Percentiles rank a stretch among this genome's conserved stretches.
Evolutionary conservation across 1,140 invertebrate genomes (phyloP).

Genomic region (Hydropsyche tenuis): DNA sequence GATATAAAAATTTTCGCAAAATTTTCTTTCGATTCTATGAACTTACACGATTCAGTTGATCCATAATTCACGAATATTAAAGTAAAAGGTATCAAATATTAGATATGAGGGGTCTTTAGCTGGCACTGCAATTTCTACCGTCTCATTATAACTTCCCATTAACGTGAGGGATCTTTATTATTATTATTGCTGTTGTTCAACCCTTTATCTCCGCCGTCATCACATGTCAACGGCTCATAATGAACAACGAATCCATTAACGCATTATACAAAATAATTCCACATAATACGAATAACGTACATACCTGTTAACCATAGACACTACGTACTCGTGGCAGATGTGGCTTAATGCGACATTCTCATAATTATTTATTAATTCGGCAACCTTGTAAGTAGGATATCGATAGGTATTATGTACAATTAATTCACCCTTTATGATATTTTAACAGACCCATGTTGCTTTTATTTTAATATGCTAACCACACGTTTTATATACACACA

Average conservation of each 20-base stretch:
- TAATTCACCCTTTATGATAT: too few relatives aligned
- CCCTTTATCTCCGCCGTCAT: slow-evolving; percentile 19
- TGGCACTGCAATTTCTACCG: slow-evolving; percentile 30
- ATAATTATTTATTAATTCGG: not conserved
- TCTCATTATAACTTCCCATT: slow-evolving; percentile 31
- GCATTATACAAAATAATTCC: too few relatives aligned
- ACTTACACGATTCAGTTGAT: not conserved
- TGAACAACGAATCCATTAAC: too few relatives aligned
- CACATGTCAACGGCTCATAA: too few relatives aligned
- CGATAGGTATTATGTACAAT: not conserved
- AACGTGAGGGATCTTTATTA: slow-evolving; percentile 26
- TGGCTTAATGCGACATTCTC: not conserved
- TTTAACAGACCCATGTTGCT: too few relatives aligned
- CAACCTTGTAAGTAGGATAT: too few relatives aligned
- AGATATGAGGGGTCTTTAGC: slow-evolving; percentile 23
- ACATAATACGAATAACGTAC: too few relatives aligned
- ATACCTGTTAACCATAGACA: too few relatives aligned
- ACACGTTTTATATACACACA: too few relatives aligned
- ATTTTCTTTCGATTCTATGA: not conserved
- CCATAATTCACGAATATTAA: slow-evolving; percentile 23
- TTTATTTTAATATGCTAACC: too few relatives aligned
- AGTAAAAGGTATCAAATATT: slow-evolving; percentile 21
- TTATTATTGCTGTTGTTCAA: slow-evolving; percentile 17
- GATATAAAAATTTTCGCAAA: not conserved
- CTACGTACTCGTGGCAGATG: not conserved